Base-by-base conservation (phyloP, 2,888 invertebrate species). In the Scaptomyza flava region DNA sequence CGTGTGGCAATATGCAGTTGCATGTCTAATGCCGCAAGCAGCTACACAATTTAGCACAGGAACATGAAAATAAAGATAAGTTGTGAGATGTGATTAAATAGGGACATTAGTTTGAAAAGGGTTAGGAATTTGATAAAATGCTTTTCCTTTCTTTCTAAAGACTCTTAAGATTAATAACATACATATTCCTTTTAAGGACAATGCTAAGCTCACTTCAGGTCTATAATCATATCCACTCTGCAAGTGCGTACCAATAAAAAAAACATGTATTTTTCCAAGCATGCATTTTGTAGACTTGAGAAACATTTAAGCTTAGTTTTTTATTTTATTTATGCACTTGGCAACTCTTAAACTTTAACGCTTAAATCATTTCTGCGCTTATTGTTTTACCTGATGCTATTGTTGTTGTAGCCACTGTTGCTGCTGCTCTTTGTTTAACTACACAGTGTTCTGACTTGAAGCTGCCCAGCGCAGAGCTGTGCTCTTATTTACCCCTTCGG, bases 401-500 rank as follows among this genome's bases (percentile, higher is more conserved):
- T 54, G 48, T 17, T 34, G 34, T 23, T 54, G 56, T 53, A 47
- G 34, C n/a, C 46, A 48, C 43, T 53, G 23, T 14, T 57, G 42
- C 38, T 64, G 41, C 17, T 42, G 45, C 8, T 56, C 41, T 45
- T 51, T 59, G 41, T 14, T 50, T 48, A 42, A 41, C 56, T 58
- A 41, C 38, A 33, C 47, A 56, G 57, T 50, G 23, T 50, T 63
- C 63, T 45, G 52, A 68, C 68, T 71, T 57, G 66, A 53, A 83
- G 70, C 72, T 72, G 81, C 66, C 59, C 86, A 64, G 50, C 61
- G 62, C 59, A 31, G 59, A 53, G 71, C 64, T 76, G 81, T 64
- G 68, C 81, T 84, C 81, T 81, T 87, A 72, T 87, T 87, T 84
- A 79, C 81, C 84, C 84, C 76, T 69, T 78, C 77, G 83, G 80